Percentiles rank a stretch among this genome's conserved stretches.
These are phyloP conservation scores for Ophion obscuratus DNA, from an alignment of 2,888 invertebrate genomes.

Conservation along the genomic window DNA sequence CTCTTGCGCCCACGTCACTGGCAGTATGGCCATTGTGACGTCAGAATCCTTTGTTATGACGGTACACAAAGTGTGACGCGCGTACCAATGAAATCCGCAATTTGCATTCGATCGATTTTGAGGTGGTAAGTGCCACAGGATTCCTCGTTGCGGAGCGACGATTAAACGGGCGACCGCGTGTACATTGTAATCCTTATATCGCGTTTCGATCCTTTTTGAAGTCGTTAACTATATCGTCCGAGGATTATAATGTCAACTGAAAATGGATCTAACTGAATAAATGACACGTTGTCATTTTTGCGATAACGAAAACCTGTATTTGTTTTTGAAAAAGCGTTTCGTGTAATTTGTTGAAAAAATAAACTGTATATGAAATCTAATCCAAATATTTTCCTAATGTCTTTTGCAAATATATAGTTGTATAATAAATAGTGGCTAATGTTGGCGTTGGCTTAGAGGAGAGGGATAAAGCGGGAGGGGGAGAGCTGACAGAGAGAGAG, in stretches of 20 bases:
- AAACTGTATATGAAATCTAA: too few species aligned
- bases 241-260: neutral
- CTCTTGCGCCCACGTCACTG: constrained; percentile 36
- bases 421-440: too few species aligned
- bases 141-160: neutral
- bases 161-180: constrained; percentile 18
- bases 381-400: too few species aligned
- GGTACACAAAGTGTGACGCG: constrained; percentile 42
- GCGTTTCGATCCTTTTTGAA: neutral
- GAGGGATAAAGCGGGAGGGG: too few species aligned
- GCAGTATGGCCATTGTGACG: constrained; percentile 52
- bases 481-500: too few species aligned
- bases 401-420: too few species aligned
- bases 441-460: too few species aligned
- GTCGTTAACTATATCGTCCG: neutral
- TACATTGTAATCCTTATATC: constrained; percentile 20
- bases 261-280: too few species aligned
- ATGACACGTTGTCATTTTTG: too few species aligned
- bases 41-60: constrained; percentile 58
- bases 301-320: too few species aligned
- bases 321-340: too few species aligned
- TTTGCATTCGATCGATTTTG: constrained; percentile 55
- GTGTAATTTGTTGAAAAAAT: too few species aligned
- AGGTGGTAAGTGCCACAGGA: neutral
- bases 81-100: constrained; percentile 46